A percentile compares a stretch with the other conserved stretches of the same genome.
Evolutionary conservation across 2,888 invertebrate genomes (phyloP).

Genomic region (Neoscelio sp.): DNA sequence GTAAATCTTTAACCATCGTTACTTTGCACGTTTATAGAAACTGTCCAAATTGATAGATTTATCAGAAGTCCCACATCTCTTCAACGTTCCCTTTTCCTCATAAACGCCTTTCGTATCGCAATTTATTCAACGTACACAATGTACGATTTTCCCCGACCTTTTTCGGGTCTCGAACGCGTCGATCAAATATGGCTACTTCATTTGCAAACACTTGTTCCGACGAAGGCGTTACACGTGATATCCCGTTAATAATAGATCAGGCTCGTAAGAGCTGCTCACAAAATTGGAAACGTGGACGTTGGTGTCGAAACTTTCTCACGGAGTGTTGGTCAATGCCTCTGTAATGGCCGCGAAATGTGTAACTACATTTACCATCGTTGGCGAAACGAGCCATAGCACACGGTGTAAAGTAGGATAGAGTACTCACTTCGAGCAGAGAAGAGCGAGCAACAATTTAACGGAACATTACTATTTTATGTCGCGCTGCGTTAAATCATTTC

Average conservation of each 20-base stretch:
- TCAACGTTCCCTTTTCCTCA: not conserved
- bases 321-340: constrained; percentile 69
- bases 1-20: not conserved
- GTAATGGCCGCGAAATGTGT: constrained; percentile 70
- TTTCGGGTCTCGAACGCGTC: constrained; percentile 17
- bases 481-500: constrained; percentile 42
- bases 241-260: constrained; percentile 58
- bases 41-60: constrained; percentile 20
- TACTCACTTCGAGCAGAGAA: constrained; percentile 23
- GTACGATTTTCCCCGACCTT: constrained; percentile 38
- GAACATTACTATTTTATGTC: constrained; percentile 54
- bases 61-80: constrained; percentile 31
- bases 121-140: constrained; percentile 5
- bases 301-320: constrained; percentile 69
- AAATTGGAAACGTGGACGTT: constrained; percentile 64
- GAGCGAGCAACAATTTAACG: constrained; percentile 53
- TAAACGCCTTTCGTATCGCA: not conserved
- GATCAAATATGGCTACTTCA: constrained; percentile 50
- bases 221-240: constrained; percentile 49
- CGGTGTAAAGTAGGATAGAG: constrained; percentile 39
- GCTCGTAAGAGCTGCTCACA: constrained; percentile 50
- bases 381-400: constrained; percentile 51
- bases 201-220: constrained; percentile 57
- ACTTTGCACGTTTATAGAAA: constrained; percentile 24
- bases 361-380: constrained; percentile 65